Evolutionary conservation across 2,888 invertebrate species (phyloP).

Genomic region (Drosophila silvestris): DNA sequence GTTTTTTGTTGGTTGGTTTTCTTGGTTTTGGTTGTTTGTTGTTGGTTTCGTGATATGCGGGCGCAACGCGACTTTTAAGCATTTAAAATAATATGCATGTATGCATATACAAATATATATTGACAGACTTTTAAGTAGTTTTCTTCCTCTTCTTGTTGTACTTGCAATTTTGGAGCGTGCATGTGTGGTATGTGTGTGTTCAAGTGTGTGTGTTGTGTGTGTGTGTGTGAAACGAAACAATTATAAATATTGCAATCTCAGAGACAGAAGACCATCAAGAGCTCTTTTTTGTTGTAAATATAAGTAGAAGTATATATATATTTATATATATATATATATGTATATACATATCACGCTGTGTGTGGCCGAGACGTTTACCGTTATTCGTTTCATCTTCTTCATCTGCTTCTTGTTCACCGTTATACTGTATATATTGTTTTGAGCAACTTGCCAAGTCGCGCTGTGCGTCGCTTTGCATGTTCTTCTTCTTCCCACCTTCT

Average conservation of each 20-base stretch:
- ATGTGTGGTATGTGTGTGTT: constrained; percentile 18
- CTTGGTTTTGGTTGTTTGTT: constrained; percentile 29
- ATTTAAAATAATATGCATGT: constrained; percentile 59
- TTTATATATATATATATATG: constrained; percentile 62
- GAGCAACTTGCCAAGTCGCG: constrained; percentile 74
- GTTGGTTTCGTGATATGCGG: constrained; percentile 63
- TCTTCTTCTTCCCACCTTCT: constrained; percentile 11
- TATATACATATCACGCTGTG: constrained; percentile 73
- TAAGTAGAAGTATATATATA: constrained; percentile 42
- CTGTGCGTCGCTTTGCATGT: constrained; percentile 73
- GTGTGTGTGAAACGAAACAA: constrained; percentile 21
- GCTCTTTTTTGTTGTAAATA: constrained; percentile 31
- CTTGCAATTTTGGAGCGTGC: constrained; percentile 73
- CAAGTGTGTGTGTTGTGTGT: constrained; percentile 7
- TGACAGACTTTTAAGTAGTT: constrained; percentile 69
- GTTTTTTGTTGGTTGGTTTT: constrained; percentile 18
- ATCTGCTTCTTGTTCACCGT: constrained; percentile 35
- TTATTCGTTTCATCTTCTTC: constrained; percentile 20
- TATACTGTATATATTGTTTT: constrained; percentile 40
- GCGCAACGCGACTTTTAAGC: constrained; percentile 68
- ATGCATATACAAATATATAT: constrained; percentile 42
- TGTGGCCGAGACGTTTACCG: constrained; percentile 66
- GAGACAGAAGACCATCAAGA: constrained; percentile 39
- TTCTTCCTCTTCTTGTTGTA: constrained; percentile 62
- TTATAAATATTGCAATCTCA: constrained; percentile 45